A percentile compares a stretch with the other conserved stretches of the same genome.
Evolutionary conservation across 2,113 vertebrate species (phyloP).

Genomic region (Seriola rivoliana): DNA sequence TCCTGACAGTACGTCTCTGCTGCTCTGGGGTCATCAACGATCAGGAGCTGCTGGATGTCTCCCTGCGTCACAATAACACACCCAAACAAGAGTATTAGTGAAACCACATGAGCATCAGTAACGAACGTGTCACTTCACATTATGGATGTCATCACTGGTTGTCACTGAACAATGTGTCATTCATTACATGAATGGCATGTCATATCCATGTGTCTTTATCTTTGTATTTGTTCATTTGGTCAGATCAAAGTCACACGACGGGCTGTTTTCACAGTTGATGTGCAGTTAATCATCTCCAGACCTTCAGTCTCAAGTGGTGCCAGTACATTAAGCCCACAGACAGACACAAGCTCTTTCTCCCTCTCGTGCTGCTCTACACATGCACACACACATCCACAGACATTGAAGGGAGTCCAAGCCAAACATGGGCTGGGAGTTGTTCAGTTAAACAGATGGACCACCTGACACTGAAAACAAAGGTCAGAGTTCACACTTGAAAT

Average conservation of each 20-base stretch:
- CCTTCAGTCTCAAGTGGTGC: slow-evolving; percentile 30
- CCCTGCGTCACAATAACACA: slow-evolving; percentile 83
- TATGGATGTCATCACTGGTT: background rate
- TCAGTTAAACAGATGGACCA: slow-evolving; percentile 64
- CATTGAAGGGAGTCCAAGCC: slow-evolving; percentile 14
- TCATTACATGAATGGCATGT: slow-evolving; percentile 14
- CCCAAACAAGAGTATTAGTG: slow-evolving; percentile 7
- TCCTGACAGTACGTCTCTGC: slow-evolving; percentile 93
- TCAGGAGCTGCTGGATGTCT: slow-evolving; percentile 95
- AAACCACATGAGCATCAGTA: slow-evolving; percentile 12
- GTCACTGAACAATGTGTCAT: slow-evolving; percentile 8
- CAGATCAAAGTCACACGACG: slow-evolving; percentile 71
- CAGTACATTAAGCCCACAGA: slow-evolving; percentile 27
- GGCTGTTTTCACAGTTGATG: slow-evolving; percentile 51
- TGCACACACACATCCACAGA: background rate
- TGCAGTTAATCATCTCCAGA: slow-evolving; percentile 68
- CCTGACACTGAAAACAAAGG: slow-evolving; percentile 51
- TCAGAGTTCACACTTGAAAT: slow-evolving; percentile 22
- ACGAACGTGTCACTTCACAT: background rate
- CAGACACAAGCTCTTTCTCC: slow-evolving; percentile 16
- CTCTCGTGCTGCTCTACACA: slow-evolving; percentile 28
- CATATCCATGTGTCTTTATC: slow-evolving; percentile 34
- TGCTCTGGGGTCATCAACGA: slow-evolving; percentile 88
- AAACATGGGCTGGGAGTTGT: slow-evolving; percentile 22
- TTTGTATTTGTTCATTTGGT: slow-evolving; percentile 46